Percentiles rank a stretch among this genome's conserved stretches.
Conservation (phyloP, 2,113 vertebrate genomes). For the Notarius quadriscutis region DNA sequence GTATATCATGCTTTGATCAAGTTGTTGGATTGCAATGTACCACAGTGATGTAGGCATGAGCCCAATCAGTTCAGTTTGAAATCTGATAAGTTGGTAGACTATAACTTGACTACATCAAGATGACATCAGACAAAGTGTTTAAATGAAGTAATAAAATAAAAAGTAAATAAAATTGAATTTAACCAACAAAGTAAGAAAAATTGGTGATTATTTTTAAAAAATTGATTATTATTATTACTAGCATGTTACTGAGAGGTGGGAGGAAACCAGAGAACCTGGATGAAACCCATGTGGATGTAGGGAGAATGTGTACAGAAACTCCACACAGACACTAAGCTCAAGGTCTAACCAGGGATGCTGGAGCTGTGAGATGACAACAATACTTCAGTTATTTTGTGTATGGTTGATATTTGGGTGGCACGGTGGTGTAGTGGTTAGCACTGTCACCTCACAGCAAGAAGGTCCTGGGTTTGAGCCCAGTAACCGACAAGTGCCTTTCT, state of each 20-base stretch:
- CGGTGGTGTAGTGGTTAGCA: too few relatives aligned
- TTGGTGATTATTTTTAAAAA: not conserved
- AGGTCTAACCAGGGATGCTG: not conserved
- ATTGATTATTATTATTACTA: too few relatives aligned
- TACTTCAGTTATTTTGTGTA: not conserved
- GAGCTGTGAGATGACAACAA: not conserved
- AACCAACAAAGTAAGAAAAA: not conserved
- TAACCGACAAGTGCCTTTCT: too few relatives aligned
- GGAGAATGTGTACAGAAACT: not conserved
- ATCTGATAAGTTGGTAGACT: not conserved
- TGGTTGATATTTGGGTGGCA: not conserved
- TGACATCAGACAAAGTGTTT: not conserved
- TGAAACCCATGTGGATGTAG: not conserved
- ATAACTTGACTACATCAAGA: not conserved
- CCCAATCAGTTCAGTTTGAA: not conserved
- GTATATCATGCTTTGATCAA: not conserved
- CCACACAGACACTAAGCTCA: not conserved
- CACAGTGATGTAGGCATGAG: not conserved
- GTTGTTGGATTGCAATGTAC: not conserved
- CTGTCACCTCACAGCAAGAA: too few relatives aligned
- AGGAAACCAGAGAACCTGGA: not conserved
- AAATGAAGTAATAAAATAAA: not conserved
- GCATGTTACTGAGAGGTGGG: not conserved
- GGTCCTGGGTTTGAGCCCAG: too few relatives aligned
- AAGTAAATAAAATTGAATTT: not conserved